Base-by-base conservation (phyloP, 2,797 vertebrate species). In the Argentina silus region DNA sequence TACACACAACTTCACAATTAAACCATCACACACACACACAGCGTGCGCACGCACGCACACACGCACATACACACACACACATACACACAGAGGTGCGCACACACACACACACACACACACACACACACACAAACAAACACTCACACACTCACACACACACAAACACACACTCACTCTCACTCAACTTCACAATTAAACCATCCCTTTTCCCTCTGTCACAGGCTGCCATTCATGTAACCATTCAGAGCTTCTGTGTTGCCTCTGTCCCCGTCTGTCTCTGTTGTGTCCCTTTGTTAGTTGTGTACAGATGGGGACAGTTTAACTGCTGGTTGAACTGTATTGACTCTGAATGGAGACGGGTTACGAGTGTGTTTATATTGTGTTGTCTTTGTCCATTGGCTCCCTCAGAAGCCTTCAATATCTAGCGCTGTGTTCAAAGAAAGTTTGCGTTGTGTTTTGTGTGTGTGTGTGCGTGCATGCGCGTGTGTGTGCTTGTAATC, bases 101-200 rank as follows among this genome's bases (percentile, higher is more conserved):
- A 36, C 76, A 42, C 55, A 44, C 64, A 74, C 9, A 45, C 65
- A 45, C 63, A 63, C 47, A 71, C 76, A 83, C 56, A 69, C 44
- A 77, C 68, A 81, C 0, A 76, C 72, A 68, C 21, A 43, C 43
- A n/a, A 44, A 27, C 64, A 71, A 57, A 47, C 42, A 65, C 44
- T 47, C 62, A 6, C 66, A 43, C 14, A 65, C 62, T 36, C 60
- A 43, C 59, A 62, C 23, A 42, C 23, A 1, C 42, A 45, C 55
- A 62, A 78, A 60, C 75, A 69, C 79, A 70, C 73, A 68, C 61
- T 47, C 14, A 51, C 56, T 73, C 75, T 67, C 67, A 76, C 76
- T 79, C 70, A 76, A 85, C 77, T 82, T 81, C 79, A 83, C 86
- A 89, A 90, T 90, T 87, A 90, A 90, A 87, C 80, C 87, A 85